Conservation (phyloP, 2,888 invertebrate species). For the Xestoiulus laeticollis region DNA sequence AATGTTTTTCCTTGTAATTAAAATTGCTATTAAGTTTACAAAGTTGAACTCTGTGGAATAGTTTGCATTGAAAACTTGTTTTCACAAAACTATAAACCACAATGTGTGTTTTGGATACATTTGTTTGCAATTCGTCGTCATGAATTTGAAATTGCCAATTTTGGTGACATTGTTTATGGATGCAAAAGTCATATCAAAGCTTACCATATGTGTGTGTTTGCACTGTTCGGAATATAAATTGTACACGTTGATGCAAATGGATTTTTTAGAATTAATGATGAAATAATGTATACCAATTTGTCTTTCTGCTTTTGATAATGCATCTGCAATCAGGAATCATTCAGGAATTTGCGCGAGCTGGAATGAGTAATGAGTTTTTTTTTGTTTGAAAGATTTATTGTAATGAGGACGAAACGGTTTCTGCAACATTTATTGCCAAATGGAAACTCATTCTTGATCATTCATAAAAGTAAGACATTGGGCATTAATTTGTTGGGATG, state of each 20-base stretch:
- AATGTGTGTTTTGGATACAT: neutral
- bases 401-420: conserved; percentile 14
- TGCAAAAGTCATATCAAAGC: neutral
- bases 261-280: conserved; percentile 32
- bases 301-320: neutral
- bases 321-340: neutral
- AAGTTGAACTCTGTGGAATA: no score
- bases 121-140: neutral
- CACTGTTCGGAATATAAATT: neutral
- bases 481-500: neutral
- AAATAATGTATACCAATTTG: neutral
- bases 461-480: neutral
- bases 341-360: neutral
- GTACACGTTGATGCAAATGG: neutral
- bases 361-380: neutral
- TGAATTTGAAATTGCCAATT: neutral
- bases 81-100: neutral
- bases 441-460: neutral
- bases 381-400: neutral
- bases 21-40: no score
- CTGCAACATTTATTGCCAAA: neutral
- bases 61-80: neutral
- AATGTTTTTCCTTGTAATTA: no score
- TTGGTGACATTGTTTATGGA: neutral
- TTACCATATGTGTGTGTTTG: neutral